phyloP scores from a whole-genome alignment of 1,140 invertebrate genomes.

The Cydia amplana region DNA sequence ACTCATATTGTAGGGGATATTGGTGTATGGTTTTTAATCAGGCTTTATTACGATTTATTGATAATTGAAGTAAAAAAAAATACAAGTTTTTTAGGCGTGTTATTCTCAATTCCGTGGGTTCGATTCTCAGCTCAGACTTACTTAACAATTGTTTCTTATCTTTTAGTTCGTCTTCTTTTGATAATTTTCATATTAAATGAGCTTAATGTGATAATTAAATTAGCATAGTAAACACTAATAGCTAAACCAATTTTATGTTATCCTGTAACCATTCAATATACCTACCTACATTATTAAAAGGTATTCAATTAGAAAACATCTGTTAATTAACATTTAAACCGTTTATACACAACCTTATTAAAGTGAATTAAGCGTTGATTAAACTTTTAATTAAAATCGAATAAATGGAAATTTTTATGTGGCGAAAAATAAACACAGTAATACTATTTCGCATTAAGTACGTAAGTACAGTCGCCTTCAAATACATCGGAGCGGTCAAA shows the following conservation, averaged over 20 bases:
- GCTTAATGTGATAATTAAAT: background rate
- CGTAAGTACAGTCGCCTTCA: background rate
- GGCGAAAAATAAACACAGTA: background rate
- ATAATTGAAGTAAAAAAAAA: conserved; percentile 6
- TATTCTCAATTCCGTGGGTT: background rate
- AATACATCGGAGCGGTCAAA: background rate
- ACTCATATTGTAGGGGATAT: conserved; percentile 42
- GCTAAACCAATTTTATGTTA: background rate
- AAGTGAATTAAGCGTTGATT: background rate
- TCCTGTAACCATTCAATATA: background rate
- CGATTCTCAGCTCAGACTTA: no score
- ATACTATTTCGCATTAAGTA: background rate
- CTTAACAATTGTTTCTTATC: no score
- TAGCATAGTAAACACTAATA: background rate
- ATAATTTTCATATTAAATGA: no score
- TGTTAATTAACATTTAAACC: conserved; percentile 5
- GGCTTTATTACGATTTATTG: conserved; percentile 14
- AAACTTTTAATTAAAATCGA: conserved; percentile 12
- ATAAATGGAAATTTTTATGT: background rate
- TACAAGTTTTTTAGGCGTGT: background rate
- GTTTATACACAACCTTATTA: background rate
- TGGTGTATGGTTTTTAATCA: conserved; percentile 29
- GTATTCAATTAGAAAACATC: background rate
- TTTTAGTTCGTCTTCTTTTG: no score
- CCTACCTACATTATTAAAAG: background rate